Evolutionary conservation across 2,113 vertebrate species (phyloP).

Genomic region (Oreochromis niloticus): DNA sequence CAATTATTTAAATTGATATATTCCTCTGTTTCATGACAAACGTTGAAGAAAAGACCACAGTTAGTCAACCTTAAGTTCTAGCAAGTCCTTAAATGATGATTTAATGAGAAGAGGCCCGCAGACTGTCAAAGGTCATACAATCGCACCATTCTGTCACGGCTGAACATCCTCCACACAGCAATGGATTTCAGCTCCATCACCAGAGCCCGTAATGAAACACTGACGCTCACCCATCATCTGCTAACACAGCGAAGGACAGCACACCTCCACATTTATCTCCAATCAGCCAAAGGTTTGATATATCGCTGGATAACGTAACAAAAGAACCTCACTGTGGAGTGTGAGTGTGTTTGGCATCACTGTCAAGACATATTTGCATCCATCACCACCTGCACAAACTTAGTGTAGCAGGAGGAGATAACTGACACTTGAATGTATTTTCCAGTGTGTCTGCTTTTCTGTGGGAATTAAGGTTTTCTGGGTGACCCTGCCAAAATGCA

Average conservation of each 20-base stretch:
- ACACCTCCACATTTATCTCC: background rate
- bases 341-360: background rate
- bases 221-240: constrained; percentile 9
- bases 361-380: background rate
- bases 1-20: background rate
- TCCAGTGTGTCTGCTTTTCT: constrained; percentile 25
- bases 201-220: background rate
- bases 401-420: background rate
- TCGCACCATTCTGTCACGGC: background rate
- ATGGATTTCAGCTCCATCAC: background rate
- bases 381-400: constrained; percentile 20
- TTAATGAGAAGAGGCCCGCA: background rate
- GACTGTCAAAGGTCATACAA: background rate
- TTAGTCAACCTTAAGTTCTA: background rate
- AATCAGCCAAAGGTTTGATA: background rate
- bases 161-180: background rate
- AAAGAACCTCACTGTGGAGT: background rate
- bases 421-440: constrained; percentile 37
- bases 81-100: background rate
- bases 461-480: constrained; percentile 1
- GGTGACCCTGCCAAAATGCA: constrained; percentile 49
- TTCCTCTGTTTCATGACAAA: background rate
- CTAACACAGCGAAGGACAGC: background rate
- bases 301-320: background rate
- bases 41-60: background rate